Evolutionary conservation across 2,888 invertebrate species (phyloP).

Genomic region (Phortica okadai): DNA sequence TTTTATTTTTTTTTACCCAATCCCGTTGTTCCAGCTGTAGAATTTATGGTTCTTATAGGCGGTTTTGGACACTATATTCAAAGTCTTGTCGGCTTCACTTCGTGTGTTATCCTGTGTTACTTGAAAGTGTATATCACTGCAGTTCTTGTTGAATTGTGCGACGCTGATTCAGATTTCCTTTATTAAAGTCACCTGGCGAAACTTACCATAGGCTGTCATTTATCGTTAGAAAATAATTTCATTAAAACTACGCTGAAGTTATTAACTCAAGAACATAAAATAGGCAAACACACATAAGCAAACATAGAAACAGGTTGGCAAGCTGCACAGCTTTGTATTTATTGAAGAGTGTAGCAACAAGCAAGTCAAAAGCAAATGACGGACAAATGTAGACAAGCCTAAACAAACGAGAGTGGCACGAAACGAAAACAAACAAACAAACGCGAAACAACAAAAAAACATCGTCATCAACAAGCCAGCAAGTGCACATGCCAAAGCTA

Average conservation of each 20-base stretch:
- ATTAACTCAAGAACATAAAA: constrained; percentile 50
- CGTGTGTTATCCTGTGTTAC: too few species aligned
- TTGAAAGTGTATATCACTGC: too few species aligned
- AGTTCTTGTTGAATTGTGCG: too few species aligned
- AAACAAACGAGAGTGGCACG: constrained; percentile 32
- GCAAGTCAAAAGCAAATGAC: constrained; percentile 53
- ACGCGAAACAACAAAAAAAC: constrained; percentile 47
- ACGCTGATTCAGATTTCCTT: neutral
- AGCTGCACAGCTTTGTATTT: constrained; percentile 48
- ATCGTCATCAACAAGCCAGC: constrained; percentile 38
- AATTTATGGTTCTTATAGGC: too few species aligned
- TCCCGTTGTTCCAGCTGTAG: too few species aligned
- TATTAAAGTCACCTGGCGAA: neutral
- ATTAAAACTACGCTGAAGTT: constrained; percentile 53
- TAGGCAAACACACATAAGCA: constrained; percentile 36
- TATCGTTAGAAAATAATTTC: constrained; percentile 56
- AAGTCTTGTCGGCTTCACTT: too few species aligned
- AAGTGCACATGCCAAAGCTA: constrained; percentile 31
- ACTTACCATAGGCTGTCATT: neutral
- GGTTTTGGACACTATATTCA: too few species aligned
- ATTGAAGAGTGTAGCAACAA: constrained; percentile 46
- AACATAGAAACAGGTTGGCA: constrained; percentile 28
- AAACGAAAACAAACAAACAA: constrained; percentile 40
- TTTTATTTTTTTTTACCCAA: too few species aligned
- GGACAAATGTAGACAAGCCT: constrained; percentile 34